Percentiles rank a stretch among this genome's conserved stretches.
Evolutionary conservation across 2,797 vertebrate species (phyloP).

Genomic region (Onychomys leucogaster): DNA sequence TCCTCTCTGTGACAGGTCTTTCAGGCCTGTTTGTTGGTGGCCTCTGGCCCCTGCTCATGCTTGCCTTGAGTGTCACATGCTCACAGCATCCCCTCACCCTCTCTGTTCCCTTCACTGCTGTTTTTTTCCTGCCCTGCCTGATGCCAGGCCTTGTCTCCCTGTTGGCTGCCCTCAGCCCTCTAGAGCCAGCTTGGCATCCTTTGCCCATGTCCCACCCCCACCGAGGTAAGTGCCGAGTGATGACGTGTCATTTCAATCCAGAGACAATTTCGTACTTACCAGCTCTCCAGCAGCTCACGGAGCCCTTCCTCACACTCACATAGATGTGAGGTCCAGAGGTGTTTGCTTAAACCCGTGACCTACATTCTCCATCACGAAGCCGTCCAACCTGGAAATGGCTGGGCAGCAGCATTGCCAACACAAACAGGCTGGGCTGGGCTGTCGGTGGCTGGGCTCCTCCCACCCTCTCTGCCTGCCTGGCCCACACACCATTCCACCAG

Average conservation of each 20-base stretch:
- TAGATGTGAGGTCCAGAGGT: fast-evolving
- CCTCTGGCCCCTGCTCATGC: not conserved
- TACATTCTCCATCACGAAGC: not conserved
- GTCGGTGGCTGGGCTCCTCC: fast-evolving
- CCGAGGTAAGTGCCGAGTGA: fast-evolving
- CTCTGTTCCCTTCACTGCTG: not conserved
- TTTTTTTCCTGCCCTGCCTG: not conserved
- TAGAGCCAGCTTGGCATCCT: not conserved
- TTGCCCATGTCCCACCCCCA: fast-evolving
- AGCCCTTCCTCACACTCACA: not conserved
- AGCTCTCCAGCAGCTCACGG: fast-evolving
- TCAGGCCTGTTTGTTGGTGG: not conserved
- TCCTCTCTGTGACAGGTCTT: not conserved
- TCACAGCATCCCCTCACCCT: not conserved
- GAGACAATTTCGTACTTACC: fast-evolving
- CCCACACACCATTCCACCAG: not conserved
- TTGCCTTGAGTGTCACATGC: not conserved
- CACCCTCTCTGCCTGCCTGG: fast-evolving
- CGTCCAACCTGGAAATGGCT: not conserved
- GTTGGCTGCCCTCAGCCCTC: not conserved
- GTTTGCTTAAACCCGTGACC: slow-evolving; percentile 50
- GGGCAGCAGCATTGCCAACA: not conserved
- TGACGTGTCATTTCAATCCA: not conserved
- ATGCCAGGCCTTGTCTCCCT: no score
- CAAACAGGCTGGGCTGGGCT: not conserved